Evolutionary conservation across 2,113 vertebrate species (phyloP), one percentile per base, ranked within the genome.

Genomic region (Sebastes fasciatus): DNA sequence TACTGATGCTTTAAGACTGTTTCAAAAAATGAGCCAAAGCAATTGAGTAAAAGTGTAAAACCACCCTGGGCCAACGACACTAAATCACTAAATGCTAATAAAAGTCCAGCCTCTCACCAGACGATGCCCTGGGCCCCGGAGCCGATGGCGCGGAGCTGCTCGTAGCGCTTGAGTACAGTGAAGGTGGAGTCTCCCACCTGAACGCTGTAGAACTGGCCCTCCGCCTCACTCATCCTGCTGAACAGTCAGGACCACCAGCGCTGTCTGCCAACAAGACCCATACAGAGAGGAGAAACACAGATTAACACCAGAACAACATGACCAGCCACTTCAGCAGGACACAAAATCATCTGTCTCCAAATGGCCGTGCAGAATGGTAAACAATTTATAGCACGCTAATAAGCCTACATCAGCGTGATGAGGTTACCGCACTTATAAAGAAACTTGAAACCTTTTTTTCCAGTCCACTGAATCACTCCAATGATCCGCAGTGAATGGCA

Each of bases 161-260:
- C 96, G 91, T 98, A 99, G 66, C 97, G 96, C 87, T 96, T 96
- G 64, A 99, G 95, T 14, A 99, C 97, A 6, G 97, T 97, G 95
- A 99, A 99, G 55, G 98, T 99, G 91, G 98, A 99, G 93, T 99
- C 98, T 64, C 97, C 98, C 95, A 99, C 98, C 96, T 99, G 98
- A 76, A 98, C 97, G 79, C 97, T 98, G 95, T 98, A 98, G 96
- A 99, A 99, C 11, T 98, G 97, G 78, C 96, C 95, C 48, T 98
- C 97, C 77, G 93, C 96, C 94, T 98, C 97, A 90, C 94, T 97
- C 98, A 99, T 99, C 96, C 94, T 97, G 97, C 93, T 95, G 92
- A 93, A 85, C 85, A 85, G 90, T 93, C 89, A 91, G 90, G 88
- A 89, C 87, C 86, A 90, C 87, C 92, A 73, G 84, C 85, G 26